Percentiles rank a stretch among this genome's conserved stretches.
These are phyloP conservation scores for Zaprionus obscuricornis DNA, from an alignment of 2,888 invertebrate genomes.

Conservation along the genomic window DNA sequence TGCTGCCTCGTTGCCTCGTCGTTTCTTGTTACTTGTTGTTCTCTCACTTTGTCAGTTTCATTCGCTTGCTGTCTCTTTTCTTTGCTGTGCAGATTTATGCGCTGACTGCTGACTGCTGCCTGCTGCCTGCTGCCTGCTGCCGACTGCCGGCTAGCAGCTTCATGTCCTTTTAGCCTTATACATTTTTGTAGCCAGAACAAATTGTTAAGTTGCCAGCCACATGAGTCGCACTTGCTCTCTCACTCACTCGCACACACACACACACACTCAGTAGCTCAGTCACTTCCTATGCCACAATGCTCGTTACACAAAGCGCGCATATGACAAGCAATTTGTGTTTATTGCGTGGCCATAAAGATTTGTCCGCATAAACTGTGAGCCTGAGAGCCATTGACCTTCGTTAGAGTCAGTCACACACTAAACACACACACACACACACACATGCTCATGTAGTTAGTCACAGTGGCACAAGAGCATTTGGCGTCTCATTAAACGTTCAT, in stretches of 20 bases:
- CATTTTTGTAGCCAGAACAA: conserved; percentile 45
- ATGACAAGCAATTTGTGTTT: conserved; percentile 77
- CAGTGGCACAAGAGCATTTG: conserved; percentile 47
- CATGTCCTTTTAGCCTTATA: no score
- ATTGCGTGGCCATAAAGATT: conserved; percentile 70
- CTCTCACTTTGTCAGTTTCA: neutral
- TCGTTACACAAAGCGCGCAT: conserved; percentile 71
- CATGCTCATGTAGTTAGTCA: neutral
- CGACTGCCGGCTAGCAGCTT: no score
- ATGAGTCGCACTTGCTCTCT: neutral
- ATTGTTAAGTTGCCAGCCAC: conserved; percentile 69
- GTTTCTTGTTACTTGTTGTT: conserved; percentile 8
- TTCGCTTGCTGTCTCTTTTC: no score
- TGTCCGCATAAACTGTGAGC: conserved; percentile 44
- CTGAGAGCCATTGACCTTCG: conserved; percentile 57
- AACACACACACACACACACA: conserved; percentile 14
- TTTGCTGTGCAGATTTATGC: conserved; percentile 53
- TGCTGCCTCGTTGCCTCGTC: no score
- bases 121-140: no score
- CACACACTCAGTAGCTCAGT: conserved; percentile 11
- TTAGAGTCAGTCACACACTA: conserved; percentile 32
- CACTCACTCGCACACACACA: conserved; percentile 20
- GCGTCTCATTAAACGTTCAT: conserved; percentile 67
- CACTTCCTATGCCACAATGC: no score
- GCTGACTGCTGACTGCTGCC: conserved; percentile 13